Evolutionary conservation across 2,888 invertebrate genomes (phyloP), one percentile per base, ranked within the genome.

Genomic region (Apamea epomidion): DNA sequence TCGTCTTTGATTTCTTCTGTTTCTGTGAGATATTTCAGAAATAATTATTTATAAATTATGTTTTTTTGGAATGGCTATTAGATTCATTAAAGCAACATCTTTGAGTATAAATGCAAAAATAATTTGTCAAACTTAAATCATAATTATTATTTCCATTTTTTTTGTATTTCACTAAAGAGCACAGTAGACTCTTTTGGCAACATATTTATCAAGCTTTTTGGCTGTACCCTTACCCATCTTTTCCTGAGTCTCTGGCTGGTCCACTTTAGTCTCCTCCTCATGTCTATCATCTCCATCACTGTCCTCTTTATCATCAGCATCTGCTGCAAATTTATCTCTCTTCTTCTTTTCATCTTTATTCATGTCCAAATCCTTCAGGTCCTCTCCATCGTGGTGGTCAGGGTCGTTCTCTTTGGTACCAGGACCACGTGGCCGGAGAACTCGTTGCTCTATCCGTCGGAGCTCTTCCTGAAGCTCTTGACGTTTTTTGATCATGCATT

Each of bases 401-500:
- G 94, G 95, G n/a, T 95, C 91, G 54, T 96, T 95, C 88, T 96
- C 96, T 75, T 95, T 95, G 76, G 94, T 91, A 0, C 89, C 93
- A 1, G 95, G 94, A 0, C 91, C 93, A 64, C 94, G 90, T 2
- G 92, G 90, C 14, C 97, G 93, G 1, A 95, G 92, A 76, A 96
- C 96, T 42, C 95, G 97, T 87, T 97, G 95, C 83, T 98, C 98
- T 93, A 98, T 98, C 83, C 97, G 97, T 84, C 97, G 96, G 32
- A 98, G 93, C 91, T 98, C 98, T 12, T 97, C 97, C 90, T 98
- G 97, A 0, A 98, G 96, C 89, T 97, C 97, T 82, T 97, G 96
- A 8, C 98, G 97, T 90, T 98, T 98, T 89, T 97, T 97, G 73
- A 97, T 97, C 92, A 98, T 97, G 91, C 97, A 97, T 93, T 97